phyloP scores from a whole-genome alignment of 2,113 vertebrate genomes.

The Poecilia latipinna region DNA sequence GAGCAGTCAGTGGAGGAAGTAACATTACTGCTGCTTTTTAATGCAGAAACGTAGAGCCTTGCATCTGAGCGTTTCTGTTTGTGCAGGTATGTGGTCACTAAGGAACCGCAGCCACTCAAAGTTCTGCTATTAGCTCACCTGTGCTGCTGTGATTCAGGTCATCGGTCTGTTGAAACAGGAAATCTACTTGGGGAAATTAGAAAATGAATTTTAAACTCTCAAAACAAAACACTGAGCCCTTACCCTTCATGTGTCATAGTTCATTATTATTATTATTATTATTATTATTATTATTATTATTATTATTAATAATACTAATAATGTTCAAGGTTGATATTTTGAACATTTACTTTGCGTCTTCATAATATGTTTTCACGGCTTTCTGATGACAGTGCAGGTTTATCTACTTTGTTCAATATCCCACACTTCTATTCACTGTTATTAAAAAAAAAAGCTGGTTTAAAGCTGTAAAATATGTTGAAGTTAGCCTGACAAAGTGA shows the following conservation, averaged over 20 bases:
- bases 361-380: no score
- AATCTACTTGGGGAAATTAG: neutral
- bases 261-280: no score
- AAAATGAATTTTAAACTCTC: neutral
- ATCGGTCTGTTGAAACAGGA: neutral
- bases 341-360: neutral
- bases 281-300: no score
- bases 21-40: neutral
- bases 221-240: no score
- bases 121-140: neutral
- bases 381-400: neutral
- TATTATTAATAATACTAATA: no score
- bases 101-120: neutral
- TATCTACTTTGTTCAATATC: neutral
- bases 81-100: constrained; percentile 3
- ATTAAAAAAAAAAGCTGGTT: neutral
- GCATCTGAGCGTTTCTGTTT: constrained; percentile 18
- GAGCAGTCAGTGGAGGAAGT: neutral
- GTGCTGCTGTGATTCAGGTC: neutral
- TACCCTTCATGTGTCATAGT: no score
- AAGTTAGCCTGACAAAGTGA: neutral
- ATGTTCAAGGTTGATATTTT: no score
- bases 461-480: neutral
- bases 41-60: neutral
- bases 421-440: neutral